A percentile compares a stretch with the other conserved stretches of the same genome.
phyloP scores from a whole-genome alignment of 1,140 invertebrate species.

The Danaus plexippus region DNA sequence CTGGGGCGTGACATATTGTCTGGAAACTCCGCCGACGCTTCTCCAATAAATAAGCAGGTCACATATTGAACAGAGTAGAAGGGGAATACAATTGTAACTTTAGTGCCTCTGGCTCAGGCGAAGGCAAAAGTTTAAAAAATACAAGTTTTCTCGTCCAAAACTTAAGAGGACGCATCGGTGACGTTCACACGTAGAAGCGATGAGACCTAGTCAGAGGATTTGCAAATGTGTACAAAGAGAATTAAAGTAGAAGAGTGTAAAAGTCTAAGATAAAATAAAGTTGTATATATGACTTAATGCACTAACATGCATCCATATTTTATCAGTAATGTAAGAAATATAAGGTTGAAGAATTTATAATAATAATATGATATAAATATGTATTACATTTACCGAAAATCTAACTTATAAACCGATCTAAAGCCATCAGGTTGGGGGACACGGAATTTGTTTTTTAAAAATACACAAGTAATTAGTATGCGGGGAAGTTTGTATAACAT shows the following conservation, averaged over 20 bases:
- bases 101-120: slow-evolving; percentile 54
- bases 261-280: too few relatives aligned
- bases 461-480: slow-evolving; percentile 69
- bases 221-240: slow-evolving; percentile 21
- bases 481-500: slow-evolving; percentile 55
- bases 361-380: too few relatives aligned
- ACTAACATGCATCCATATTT: too few relatives aligned
- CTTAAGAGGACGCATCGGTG: slow-evolving; percentile 40
- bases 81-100: slow-evolving; percentile 71
- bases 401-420: slow-evolving; percentile 15
- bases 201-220: slow-evolving; percentile 30
- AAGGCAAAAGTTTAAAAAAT: slow-evolving; percentile 70
- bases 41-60: slow-evolving; percentile 71
- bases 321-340: too few relatives aligned
- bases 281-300: too few relatives aligned
- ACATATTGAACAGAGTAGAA: slow-evolving; percentile 68
- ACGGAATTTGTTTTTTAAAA: slow-evolving; percentile 47
- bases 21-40: slow-evolving; percentile 64
- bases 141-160: slow-evolving; percentile 52
- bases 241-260: too few relatives aligned
- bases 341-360: too few relatives aligned
- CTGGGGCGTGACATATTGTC: slow-evolving; percentile 65
- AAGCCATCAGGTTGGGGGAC: slow-evolving; percentile 43
- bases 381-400: too few relatives aligned
- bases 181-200: slow-evolving; percentile 43